These are phyloP conservation scores for Agrochola litura DNA, from an alignment of 2,888 invertebrate species.

Conservation along the genomic window DNA sequence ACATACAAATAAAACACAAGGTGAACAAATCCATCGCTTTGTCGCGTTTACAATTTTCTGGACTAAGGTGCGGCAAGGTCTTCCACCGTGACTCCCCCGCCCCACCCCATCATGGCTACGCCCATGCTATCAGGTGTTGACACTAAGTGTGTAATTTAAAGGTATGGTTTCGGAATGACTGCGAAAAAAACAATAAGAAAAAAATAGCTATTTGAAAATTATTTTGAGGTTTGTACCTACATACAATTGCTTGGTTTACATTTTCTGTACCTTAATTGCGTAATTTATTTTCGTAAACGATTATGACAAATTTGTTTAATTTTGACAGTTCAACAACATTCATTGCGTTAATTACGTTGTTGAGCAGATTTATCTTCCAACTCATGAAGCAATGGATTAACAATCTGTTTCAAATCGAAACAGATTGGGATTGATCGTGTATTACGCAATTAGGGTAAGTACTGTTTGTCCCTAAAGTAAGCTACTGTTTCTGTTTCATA, in stretches of 20 bases:
- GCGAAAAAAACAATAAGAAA: conserved; percentile 28
- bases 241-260: conserved; percentile 18
- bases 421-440: no score
- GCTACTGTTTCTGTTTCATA: conserved; percentile 2
- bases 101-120: conserved; percentile 7
- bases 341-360: no score
- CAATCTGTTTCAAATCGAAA: no score
- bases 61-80: conserved; percentile 33
- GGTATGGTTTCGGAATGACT: conserved; percentile 45
- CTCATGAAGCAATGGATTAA: no score
- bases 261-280: not conserved
- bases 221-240: not conserved
- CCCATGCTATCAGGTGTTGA: conserved; percentile 50
- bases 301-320: no score
- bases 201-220: conserved; percentile 2
- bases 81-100: not conserved
- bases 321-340: no score
- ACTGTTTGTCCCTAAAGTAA: conserved; percentile 5
- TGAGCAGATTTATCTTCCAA: no score
- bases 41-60: conserved; percentile 10
- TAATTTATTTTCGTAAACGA: no score
- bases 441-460: no score
- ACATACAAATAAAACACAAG: not conserved
- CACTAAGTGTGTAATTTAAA: conserved; percentile 36
- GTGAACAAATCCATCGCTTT: conserved; percentile 12